Evolutionary conservation across 2,888 invertebrate genomes (phyloP).

Genomic region (Pachliopta kotzebuea): DNA sequence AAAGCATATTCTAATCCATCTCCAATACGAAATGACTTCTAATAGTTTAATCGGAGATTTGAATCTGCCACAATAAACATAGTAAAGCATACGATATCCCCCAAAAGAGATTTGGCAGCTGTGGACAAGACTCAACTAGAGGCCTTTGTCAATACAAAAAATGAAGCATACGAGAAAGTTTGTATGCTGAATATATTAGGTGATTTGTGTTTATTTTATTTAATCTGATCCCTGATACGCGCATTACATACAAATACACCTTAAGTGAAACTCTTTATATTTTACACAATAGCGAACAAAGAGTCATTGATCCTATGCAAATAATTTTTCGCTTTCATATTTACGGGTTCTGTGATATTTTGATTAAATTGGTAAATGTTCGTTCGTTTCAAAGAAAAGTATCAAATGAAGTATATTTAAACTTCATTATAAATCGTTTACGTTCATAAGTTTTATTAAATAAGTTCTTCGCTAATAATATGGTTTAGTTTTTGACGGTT

Average conservation of each 20-base stretch:
- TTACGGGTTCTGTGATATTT: neutral
- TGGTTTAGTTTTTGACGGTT: too few relatives aligned
- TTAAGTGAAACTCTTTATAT: slow-evolving; percentile 1
- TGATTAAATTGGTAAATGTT: neutral
- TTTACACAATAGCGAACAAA: slow-evolving; percentile 9
- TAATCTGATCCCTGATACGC: neutral
- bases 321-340: neutral
- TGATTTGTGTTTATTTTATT: neutral
- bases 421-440: neutral
- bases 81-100: too few relatives aligned
- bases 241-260: neutral
- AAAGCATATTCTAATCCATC: too few relatives aligned
- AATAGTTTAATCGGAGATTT: too few relatives aligned
- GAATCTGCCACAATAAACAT: too few relatives aligned
- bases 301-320: too few relatives aligned
- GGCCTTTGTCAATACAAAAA: too few relatives aligned
- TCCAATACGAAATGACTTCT: too few relatives aligned
- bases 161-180: neutral
- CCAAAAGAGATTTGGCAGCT: neutral
- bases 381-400: neutral
- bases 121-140: neutral
- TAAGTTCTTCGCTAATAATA: neutral
- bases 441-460: neutral
- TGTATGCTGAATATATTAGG: neutral
- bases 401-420: neutral